Evolutionary conservation across 2,113 vertebrate species (phyloP), one percentile per base, ranked within the genome.

Genomic region (Vulpes vulpes): DNA sequence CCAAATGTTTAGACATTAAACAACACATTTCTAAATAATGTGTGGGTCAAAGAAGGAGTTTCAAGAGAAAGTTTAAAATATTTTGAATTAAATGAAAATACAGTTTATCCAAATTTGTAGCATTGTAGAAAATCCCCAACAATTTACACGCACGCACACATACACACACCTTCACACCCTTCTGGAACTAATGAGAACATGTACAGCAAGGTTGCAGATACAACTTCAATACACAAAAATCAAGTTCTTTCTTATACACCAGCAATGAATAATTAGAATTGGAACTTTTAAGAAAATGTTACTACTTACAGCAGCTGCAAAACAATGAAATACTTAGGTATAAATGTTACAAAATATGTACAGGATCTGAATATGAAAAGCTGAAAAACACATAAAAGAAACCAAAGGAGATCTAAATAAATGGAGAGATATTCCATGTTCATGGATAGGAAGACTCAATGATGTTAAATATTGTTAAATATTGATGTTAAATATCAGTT

Each of bases 301-400:
- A 91, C 49, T 80, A 67, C 59, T 91, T 90, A 49, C 57, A 51
- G 8, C 32, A 78, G 35, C 71, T 76, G 38, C 30, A 74, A 84
- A 83, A 73, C 17, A 92, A 84, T 78, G 25, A 91, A 79, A 80
- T 86, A 64, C 3, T 86, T 91, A 89, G 15, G 57, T 74, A 90
- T 59, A 86, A 93, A 86, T 82, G 90, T 65, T 73, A 92, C 12
- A 90, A 76, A 91, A 88, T 92, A 73, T 62, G 19, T 73, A 79
- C 5, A 79, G 11, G 11, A 84, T 89, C n/a, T 92, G 73, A 89
- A 53, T 82, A 22, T 30, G 57, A 49, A 94, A 94, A 92, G 74
- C 23, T 27, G 83, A 1, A 84, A 89, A 89, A 89, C 22, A 83
- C 3, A 88, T 94, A 15, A 86, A 89, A 92, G 15, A 89, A 91